Evolutionary conservation across 1,140 invertebrate genomes (phyloP), one percentile per base, ranked within the genome.

Genomic region (Plectrocnemia conspersa): DNA sequence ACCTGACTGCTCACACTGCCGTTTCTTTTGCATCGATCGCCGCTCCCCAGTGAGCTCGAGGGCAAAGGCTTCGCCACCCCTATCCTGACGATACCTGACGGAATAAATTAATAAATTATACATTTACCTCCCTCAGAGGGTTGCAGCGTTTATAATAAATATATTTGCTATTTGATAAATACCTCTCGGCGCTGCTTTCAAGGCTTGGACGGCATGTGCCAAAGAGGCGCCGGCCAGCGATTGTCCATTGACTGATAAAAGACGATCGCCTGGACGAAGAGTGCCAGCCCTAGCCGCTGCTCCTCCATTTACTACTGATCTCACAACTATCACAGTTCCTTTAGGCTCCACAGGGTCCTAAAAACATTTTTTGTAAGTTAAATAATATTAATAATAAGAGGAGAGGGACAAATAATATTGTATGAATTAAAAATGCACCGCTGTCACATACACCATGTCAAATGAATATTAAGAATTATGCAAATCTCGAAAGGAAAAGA

Each of bases 251-350:
- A 94, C 90, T 61, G 84, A 86, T 2, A 95, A 72, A 15, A 94
- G 79, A 15, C 91, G 71, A 72, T 93, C 91, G 1, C 91, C 91
- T 10, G 91, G 90, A 47, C 91, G 85, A 6, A 93, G 77, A 13
- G 84, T 77, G 5, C 89, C 86, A 70, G 90, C 85, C 57, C 80
- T 74, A 68, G 91, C 84, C 35, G 89, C 86, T 25, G 91, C 87
- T 13, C 91, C 88, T 19, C 89, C 89, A 3, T 86, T 83, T 23
- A 94, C 91, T 52, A 94, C 77, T 56, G 86, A 89, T 46, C 89
- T 77, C 53, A 94, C 90, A 25, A 94, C 90, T 66, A 95, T 93
- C 65, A 94, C 88, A 18, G 88, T 91, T 64, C 89, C 85, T 63
- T 79, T 79, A 1, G 85, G 79, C 68, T 89, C 88, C 59, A 87